phyloP scores from a whole-genome alignment of 2,797 vertebrate genomes.

The Dipus sagitta region DNA sequence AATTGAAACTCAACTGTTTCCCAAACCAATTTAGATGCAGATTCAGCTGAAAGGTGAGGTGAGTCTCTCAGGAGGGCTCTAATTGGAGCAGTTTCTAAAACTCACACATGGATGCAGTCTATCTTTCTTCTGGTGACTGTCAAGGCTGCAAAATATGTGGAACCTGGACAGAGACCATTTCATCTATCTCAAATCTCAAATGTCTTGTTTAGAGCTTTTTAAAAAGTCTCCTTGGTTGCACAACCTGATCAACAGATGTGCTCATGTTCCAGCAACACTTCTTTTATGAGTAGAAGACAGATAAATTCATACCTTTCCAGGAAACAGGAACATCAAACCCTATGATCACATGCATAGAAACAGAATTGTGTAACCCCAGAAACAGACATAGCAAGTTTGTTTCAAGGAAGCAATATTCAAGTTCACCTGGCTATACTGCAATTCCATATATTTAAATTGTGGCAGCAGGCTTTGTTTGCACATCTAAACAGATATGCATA shows the following conservation, averaged over 20 bases:
- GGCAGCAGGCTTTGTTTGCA: not conserved
- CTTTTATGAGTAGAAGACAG: not conserved
- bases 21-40: constrained; percentile 11
- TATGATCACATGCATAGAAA: not conserved
- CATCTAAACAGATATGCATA: not conserved
- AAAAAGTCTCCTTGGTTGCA: not conserved
- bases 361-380: not conserved
- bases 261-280: not conserved
- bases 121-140: not conserved
- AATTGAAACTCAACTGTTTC: constrained; percentile 46
- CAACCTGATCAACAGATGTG: not conserved
- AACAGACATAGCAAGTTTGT: too few species aligned
- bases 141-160: not conserved
- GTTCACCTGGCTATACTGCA: not conserved
- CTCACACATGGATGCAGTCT: not conserved
- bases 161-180: not conserved
- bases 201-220: not conserved
- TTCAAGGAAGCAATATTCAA: not conserved
- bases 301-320: not conserved
- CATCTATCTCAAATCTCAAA: not conserved
- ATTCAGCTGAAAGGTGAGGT: not conserved
- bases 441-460: constrained; percentile 29
- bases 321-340: not conserved
- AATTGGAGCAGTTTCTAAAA: not conserved
- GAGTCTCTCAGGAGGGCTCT: not conserved